These are phyloP conservation scores for Lytechinus pictus DNA, from an alignment of 35 echinoderm and acorn worm genomes.

Conservation along the genomic window DNA sequence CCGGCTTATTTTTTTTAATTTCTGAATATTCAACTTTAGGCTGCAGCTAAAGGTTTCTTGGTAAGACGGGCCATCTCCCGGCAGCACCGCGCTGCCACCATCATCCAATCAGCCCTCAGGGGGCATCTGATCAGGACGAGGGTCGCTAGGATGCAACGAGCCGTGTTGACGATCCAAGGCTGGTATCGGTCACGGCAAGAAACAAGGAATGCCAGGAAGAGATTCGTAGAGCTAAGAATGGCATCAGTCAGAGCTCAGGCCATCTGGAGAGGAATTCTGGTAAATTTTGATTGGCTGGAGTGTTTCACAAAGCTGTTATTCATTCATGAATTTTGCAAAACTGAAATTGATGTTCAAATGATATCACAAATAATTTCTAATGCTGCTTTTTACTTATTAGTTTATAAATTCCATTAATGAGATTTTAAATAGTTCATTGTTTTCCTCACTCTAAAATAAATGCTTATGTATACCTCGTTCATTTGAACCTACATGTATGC, in stretches of 20 bases:
- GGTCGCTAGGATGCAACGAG: constrained; percentile 6
- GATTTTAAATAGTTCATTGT: neutral
- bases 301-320: too few relatives aligned
- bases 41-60: constrained; percentile 48
- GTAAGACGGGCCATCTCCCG: neutral
- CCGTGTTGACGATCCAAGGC: constrained; percentile 54
- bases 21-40: neutral
- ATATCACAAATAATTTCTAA: too few relatives aligned
- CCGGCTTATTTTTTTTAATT: too few relatives aligned
- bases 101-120: constrained; percentile 49
- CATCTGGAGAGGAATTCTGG: constrained; percentile 67
- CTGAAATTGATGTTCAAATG: too few relatives aligned
- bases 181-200: constrained; percentile 52
- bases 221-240: constrained; percentile 37
- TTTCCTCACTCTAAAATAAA: neutral
- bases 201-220: neutral
- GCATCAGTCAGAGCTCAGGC: constrained; percentile 67
- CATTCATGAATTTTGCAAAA: too few relatives aligned
- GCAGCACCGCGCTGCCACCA: constrained; percentile 38
- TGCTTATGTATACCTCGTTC: neutral
- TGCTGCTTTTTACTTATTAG: too few relatives aligned
- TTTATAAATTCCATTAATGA: too few relatives aligned
- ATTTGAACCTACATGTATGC: neutral
- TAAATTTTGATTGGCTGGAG: neutral
- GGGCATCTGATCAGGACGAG: constrained; percentile 16